Base-by-base conservation (phyloP, 2,888 invertebrate genomes). In the Gymnocheta viridis region DNA sequence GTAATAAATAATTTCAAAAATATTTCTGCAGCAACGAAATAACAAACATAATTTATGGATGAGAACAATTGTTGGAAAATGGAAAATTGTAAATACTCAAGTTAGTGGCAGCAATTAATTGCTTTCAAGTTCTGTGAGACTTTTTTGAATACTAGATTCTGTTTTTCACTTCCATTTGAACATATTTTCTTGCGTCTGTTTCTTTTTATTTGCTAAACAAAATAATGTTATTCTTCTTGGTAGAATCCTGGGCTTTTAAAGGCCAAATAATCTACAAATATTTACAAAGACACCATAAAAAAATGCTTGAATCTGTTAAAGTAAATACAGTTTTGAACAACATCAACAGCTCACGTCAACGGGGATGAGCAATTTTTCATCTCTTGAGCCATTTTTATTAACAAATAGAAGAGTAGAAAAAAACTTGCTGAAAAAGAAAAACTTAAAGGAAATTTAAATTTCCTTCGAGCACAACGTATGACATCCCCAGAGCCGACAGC, bases 41-140 rank as follows among this genome's bases (percentile, higher is more conserved):
- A 17, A 17, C 22, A 44, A 56, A 47, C 27, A 56, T 4, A 47
- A 58, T 12, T 66, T 32, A 22, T 7, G 6, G 1, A 47, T 12
- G 12, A n/a, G 0, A 29, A 54, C 51, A 58, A 64, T 62, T 35
- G 29, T 47, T 60, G 24, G 35, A 62, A n/a, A 51, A 19, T 38
- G 35, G 49, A 19, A 72, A 73, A 49, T 41, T 49, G 49, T 56
- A 49, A 47, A 51, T 56, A 22, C 35, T 54, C 24, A 51, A n/a
- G 58, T 41, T 51, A 67, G 41, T 51, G 73, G 77, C 80, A 72
- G 72, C 80, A 80, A 84, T 80, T 84, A 80, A 77, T 84, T 67
- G 72, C n/a, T 78, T 77, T 74, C 78, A 82, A 78, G 44, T 38
- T 58, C 22, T 47, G n/a, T 80, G 1, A 10, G 10, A 2, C 44